Conservation (phyloP, 2,888 invertebrate species). For the Aphrophora alni region DNA sequence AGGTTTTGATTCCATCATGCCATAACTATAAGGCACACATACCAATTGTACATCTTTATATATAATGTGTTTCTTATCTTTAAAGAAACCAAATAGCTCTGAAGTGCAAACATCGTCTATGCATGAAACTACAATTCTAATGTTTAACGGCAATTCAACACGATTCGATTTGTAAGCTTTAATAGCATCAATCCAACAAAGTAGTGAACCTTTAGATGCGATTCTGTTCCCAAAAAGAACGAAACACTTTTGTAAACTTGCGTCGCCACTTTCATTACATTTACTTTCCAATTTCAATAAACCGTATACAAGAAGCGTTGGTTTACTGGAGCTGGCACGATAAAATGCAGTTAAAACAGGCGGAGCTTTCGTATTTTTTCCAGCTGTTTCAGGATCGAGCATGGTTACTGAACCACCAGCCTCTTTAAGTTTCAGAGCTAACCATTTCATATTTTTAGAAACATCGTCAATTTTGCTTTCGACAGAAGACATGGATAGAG, state of each 20-base stretch:
- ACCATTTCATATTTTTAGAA: background rate
- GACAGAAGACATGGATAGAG: background rate
- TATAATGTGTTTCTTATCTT: conserved; percentile 15
- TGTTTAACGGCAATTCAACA: conserved; percentile 18
- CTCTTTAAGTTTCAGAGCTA: background rate
- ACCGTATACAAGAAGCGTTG: background rate
- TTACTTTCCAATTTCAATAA: background rate
- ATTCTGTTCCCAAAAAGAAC: conserved; percentile 24
- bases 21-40: conserved; percentile 20
- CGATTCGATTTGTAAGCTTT: conserved; percentile 10
- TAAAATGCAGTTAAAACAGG: background rate
- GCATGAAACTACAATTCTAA: conserved; percentile 21
- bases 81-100: conserved; percentile 10
- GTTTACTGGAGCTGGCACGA: background rate
- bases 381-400: background rate
- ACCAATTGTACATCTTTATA: conserved; percentile 12
- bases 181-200: conserved; percentile 26
- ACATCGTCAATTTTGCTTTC: background rate
- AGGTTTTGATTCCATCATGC: background rate
- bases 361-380: background rate
- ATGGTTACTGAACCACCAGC: background rate
- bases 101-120: conserved; percentile 19
- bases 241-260: background rate
- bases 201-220: conserved; percentile 27
- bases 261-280: background rate